Base-by-base conservation (phyloP, 2,113 vertebrate genomes). In the Ptilonorhynchus violaceus region DNA sequence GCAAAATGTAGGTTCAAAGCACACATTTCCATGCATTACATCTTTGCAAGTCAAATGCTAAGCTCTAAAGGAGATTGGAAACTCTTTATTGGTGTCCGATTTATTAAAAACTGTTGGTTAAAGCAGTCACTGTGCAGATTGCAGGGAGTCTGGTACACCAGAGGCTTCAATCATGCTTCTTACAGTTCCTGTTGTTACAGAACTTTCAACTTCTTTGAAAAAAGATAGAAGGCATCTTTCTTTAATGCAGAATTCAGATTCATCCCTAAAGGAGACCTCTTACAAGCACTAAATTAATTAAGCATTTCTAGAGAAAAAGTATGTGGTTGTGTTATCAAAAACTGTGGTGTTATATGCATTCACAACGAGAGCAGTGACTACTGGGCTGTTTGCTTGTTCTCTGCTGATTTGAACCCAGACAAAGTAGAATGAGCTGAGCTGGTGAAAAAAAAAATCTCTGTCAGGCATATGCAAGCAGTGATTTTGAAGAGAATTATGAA, bases 1-100 rank as follows among this genome's bases (percentile, higher is more conserved):
- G 50, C 25, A 90, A 52, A 76, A 39, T 73, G 0, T 63, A 63
- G 25, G 35, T 60, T 91, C 75, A 94, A 92, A 90, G 58, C 25
- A 21, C 8, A 49, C 15, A n/a, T 75, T 81, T 85, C 10, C 24
- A 58, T 62, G 53, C 37, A 25, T 69, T 85, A 17, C 7, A n/a
- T 60, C 25, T 86, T 73, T 83, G 6, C 4, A 93, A 90, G 20
- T 53, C 2, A 9, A 39, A 44, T 78, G 11, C 4, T 13, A 60
- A 72, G 16, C 21, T 83, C n/a, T 60, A 13, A 75, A 85, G 25
- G 64, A 62, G 84, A 81, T 52, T 22, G 35, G 24, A 64, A 80
- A 27, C 4, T 35, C 42, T 47, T 66, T 59, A 22, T 64, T 91
- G 35, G 15, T 39, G 3, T 78, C 35, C 0, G 0, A 0, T 58